Evolutionary conservation across 2,113 vertebrate species (phyloP), one percentile per base, ranked within the genome.

Genomic region (Channa maculata): DNA sequence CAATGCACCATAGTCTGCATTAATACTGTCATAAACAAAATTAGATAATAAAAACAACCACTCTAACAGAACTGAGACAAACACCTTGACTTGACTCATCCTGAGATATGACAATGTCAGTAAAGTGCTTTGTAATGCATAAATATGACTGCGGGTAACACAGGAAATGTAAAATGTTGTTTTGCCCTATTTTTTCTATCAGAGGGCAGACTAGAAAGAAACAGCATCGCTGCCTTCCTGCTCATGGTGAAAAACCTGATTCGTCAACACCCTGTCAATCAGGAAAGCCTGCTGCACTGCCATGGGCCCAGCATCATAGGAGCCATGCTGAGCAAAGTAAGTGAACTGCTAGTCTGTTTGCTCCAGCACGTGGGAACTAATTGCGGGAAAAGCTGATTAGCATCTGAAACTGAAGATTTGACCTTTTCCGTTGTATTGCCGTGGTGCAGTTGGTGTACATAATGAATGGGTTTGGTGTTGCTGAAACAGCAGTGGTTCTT

Each of bases 211-310:
- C 92, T 99, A 84, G 97, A 99, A 91, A 95, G 85, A 85, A 99
- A 99, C 76, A 94, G 90, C 0, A 94, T 98, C 12, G 97, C 98
- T 0, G 96, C 97, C 14, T 99, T 98, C 86, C 94, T 99, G 86
- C 94, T 99, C 64, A 95, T 99, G 96, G 84, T 99, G 83, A 97
- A 97, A 89, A 99, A 98, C 90, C 92, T 99, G 82, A 92, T 99
- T 87, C 90, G 86, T 65, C 89, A 95, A 64, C 97, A 99, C 60
- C 51, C 91, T 0, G 95, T 95, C 87, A 99, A 99, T 92, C 98
- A 99, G 90, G 97, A 99, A 90, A 96, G 95, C 89, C 91, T 99
- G 83, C 92, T 97, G 83, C 96, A 96, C 51, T 97, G 96, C 90
- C 95, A 98, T 0, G 98, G 97, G 4, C 96, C 97, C 0, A 95